Evolutionary conservation across 2,888 invertebrate species (phyloP).

Genomic region (Ichneumoninae sp.): DNA sequence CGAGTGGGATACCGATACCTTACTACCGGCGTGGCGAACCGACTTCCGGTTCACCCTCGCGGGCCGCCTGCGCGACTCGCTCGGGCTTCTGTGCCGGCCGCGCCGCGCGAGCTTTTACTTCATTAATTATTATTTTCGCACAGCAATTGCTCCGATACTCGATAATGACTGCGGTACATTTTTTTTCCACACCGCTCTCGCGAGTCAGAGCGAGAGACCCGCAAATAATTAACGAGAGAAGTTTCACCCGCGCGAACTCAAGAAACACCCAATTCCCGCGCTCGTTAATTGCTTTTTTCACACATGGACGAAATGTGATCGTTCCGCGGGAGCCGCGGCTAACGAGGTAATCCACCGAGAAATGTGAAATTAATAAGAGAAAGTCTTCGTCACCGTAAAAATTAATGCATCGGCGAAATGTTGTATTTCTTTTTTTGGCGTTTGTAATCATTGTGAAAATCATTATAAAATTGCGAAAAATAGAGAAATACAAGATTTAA

Average conservation of each 20-base stretch:
- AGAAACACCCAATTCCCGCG: constrained; percentile 61
- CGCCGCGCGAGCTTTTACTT: not conserved
- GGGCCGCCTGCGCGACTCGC: not conserved
- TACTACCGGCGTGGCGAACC: constrained; percentile 60
- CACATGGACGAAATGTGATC: constrained; percentile 6
- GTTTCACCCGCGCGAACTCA: constrained; percentile 53
- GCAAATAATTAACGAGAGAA: constrained; percentile 41
- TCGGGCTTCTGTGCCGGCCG: not conserved
- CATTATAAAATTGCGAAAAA: too few relatives aligned
- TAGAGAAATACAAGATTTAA: too few relatives aligned
- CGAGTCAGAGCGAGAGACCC: not conserved
- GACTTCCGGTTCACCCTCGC: constrained; percentile 60
- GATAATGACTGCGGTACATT: constrained; percentile 44
- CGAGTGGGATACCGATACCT: constrained; percentile 64
- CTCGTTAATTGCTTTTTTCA: constrained; percentile 42
- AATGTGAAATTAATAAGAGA: constrained; percentile 34
- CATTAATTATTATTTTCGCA: constrained; percentile 53
- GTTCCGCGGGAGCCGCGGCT: not conserved
- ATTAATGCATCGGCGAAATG: not conserved
- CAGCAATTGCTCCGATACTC: constrained; percentile 59
- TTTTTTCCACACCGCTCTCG: constrained; percentile 7
- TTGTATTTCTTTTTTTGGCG: not conserved
- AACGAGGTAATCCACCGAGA: constrained; percentile 18
- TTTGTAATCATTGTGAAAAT: not conserved
- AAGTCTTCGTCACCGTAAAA: constrained; percentile 23